phyloP scores from a whole-genome alignment of 2,113 vertebrate genomes.

The Machaerirhynchus nigripectus region DNA sequence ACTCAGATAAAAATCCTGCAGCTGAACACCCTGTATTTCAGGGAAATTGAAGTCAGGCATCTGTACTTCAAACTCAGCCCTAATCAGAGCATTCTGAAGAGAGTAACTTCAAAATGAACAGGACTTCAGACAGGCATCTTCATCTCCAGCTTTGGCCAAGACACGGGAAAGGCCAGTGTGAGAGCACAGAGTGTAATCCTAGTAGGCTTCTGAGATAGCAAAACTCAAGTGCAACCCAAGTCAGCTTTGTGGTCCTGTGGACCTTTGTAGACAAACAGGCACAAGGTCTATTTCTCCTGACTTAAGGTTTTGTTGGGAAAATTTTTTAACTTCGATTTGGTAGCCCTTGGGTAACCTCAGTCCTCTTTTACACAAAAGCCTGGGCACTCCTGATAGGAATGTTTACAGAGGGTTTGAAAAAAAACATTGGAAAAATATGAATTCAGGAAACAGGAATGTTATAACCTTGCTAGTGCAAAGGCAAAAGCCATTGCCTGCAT shows the following conservation, averaged over 20 bases:
- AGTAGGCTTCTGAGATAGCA: background rate
- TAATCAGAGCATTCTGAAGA: background rate
- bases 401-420: background rate
- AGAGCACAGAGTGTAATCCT: background rate
- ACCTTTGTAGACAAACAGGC: background rate
- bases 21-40: background rate
- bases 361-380: background rate
- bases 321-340: background rate
- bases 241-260: background rate
- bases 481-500: background rate
- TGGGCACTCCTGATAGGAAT: background rate
- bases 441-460: background rate
- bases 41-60: background rate
- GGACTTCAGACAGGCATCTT: background rate
- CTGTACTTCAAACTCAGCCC: background rate
- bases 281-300: background rate
- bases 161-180: background rate
- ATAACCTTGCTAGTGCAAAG: background rate
- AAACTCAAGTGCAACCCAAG: background rate
- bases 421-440: background rate
- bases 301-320: background rate
- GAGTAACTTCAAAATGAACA: background rate
- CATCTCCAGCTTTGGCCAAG: background rate
- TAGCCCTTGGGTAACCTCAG: background rate
- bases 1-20: background rate